phyloP scores from a whole-genome alignment of 2,797 vertebrate genomes.

The Macropus fuliginosus region DNA sequence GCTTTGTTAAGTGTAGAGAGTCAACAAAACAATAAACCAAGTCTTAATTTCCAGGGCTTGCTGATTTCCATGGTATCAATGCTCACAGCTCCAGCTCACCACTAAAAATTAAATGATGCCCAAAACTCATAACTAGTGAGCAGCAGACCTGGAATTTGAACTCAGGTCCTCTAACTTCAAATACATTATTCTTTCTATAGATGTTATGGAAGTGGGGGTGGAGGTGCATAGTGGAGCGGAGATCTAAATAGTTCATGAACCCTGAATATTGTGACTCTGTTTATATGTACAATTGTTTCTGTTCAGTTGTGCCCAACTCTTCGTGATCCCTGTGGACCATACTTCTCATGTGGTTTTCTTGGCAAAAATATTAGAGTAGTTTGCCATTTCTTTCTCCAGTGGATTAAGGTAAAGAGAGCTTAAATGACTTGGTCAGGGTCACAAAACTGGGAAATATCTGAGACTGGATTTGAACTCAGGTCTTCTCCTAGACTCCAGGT shows the following conservation, averaged over 20 bases:
- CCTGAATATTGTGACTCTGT: neutral
- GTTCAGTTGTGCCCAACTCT: neutral
- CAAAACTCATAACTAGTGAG: neutral
- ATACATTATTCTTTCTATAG: neutral
- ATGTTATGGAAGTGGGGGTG: neutral
- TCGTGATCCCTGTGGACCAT: neutral
- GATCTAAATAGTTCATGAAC: neutral
- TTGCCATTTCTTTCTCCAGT: neutral
- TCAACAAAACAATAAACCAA: neutral
- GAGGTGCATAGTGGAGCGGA: neutral
- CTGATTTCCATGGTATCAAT: neutral
- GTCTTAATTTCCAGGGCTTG: neutral
- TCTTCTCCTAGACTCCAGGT: neutral
- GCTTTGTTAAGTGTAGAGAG: neutral
- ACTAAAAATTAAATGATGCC: neutral
- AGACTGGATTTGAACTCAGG: neutral
- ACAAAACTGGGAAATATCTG: neutral
- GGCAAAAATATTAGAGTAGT: neutral
- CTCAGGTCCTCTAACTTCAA: neutral
- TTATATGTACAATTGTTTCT: neutral
- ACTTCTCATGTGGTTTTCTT: neutral
- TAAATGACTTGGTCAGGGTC: neutral
- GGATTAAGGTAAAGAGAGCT: neutral
- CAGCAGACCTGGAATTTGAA: neutral
- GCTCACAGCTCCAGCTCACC: neutral